phyloP scores from a whole-genome alignment of 2,797 vertebrate species.

The Naso thynnoides region DNA sequence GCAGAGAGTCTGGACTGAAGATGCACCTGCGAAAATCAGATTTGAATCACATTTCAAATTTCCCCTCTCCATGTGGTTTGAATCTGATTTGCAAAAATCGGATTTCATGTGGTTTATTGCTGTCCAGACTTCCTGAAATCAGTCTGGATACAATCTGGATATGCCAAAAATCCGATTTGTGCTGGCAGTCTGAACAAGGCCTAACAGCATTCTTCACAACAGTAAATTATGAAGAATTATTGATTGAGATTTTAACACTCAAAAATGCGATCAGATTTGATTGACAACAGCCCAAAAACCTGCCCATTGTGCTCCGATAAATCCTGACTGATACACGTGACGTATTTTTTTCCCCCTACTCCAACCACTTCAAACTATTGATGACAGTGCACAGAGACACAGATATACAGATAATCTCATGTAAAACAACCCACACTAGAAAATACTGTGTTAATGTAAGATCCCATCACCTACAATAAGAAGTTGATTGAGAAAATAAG shows the following conservation, averaged over 20 bases:
- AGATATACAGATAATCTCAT: background rate
- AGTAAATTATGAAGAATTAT: background rate
- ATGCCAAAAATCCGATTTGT: no score
- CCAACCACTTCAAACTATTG: background rate
- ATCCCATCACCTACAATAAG: background rate
- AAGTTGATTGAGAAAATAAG: background rate
- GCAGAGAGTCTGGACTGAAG: no score
- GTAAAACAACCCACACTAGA: background rate
- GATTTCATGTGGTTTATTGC: no score
- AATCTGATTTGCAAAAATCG: no score
- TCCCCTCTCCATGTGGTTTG: no score
- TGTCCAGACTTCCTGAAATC: no score
- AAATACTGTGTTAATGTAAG: background rate
- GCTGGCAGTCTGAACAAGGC: no score
- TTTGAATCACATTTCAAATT: no score
- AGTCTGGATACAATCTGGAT: no score
- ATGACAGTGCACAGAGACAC: background rate
- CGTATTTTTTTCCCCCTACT: no score
- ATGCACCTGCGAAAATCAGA: no score
- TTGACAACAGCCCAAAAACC: background rate
- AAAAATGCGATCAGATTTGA: background rate
- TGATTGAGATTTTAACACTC: background rate
- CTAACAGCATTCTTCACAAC: background rate
- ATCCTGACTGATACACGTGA: background rate
- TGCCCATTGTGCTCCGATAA: background rate